Conservation (phyloP, 2,113 vertebrate genomes). For the Spermophilus dauricus region DNA sequence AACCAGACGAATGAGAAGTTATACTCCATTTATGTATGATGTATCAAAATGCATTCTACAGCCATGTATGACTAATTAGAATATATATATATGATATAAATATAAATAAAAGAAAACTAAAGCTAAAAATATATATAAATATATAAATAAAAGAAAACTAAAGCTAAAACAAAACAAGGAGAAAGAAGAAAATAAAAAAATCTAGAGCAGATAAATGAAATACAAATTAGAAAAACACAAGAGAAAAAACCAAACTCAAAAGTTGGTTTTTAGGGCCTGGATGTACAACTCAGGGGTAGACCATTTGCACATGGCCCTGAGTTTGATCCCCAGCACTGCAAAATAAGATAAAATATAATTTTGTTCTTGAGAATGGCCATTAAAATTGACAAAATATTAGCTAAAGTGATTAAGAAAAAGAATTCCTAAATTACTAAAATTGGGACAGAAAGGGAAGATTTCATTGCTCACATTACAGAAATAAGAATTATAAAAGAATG, state of each 20-base stretch:
- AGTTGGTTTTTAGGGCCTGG: neutral
- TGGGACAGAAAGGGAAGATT: neutral
- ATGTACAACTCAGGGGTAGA: neutral
- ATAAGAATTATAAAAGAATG: neutral
- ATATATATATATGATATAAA: no score
- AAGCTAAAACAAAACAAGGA: slow-evolving; percentile 24
- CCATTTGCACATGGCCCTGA: no score
- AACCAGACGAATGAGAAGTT: no score
- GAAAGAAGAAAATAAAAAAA: slow-evolving; percentile 43
- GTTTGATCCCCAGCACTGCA: neutral
- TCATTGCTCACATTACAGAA: neutral
- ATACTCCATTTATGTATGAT: no score
- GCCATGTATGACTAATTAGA: no score
- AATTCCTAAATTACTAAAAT: neutral
- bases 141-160: neutral
- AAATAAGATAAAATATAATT: neutral
- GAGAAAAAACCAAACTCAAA: neutral
- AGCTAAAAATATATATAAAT: neutral
- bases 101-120: neutral
- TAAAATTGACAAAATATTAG: neutral
- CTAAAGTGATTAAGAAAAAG: slow-evolving; percentile 7
- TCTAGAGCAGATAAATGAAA: neutral
- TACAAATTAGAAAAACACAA: neutral
- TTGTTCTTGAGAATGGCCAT: neutral
- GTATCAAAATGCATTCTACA: no score